These are phyloP conservation scores for Corydoras sp. DNA, from an alignment of 2,113 vertebrate species.

Conservation along the genomic window DNA sequence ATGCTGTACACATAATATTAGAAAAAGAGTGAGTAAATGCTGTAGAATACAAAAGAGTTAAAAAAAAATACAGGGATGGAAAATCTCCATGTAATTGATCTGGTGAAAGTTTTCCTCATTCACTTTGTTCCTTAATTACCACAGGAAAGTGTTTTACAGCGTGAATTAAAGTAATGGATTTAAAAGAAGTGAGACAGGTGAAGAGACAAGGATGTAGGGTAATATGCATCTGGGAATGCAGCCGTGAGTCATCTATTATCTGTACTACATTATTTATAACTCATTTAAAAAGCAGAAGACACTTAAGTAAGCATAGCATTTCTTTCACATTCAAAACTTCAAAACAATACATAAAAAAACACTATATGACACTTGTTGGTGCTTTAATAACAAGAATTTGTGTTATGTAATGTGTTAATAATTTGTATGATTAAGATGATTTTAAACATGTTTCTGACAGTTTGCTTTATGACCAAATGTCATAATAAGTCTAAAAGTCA, in stretches of 20 bases:
- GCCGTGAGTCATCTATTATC: constrained; percentile 51
- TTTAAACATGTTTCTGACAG: no score
- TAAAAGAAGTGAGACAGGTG: constrained; percentile 6
- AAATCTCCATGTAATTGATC: neutral
- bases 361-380: no score
- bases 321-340: constrained; percentile 59
- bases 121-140: constrained; percentile 54
- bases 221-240: constrained; percentile 56
- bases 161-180: constrained; percentile 28
- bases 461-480: no score
- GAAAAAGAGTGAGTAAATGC: neutral
- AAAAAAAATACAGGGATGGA: neutral
- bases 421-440: no score
- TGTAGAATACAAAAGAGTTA: neutral
- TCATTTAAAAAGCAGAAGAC: constrained; percentile 69
- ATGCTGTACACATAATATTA: constrained; percentile 13
- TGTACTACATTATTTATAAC: constrained; percentile 44
- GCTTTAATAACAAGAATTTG: no score
- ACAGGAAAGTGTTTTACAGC: constrained; percentile 3
- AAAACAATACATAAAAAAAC: no score
- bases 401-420: no score
- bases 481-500: no score
- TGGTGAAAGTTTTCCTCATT: constrained; percentile 35
- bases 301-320: constrained; percentile 56
- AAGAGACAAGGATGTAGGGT: constrained; percentile 41